Conservation (phyloP, 1,140 invertebrate genomes). For the Agraylea sexmaculata region DNA sequence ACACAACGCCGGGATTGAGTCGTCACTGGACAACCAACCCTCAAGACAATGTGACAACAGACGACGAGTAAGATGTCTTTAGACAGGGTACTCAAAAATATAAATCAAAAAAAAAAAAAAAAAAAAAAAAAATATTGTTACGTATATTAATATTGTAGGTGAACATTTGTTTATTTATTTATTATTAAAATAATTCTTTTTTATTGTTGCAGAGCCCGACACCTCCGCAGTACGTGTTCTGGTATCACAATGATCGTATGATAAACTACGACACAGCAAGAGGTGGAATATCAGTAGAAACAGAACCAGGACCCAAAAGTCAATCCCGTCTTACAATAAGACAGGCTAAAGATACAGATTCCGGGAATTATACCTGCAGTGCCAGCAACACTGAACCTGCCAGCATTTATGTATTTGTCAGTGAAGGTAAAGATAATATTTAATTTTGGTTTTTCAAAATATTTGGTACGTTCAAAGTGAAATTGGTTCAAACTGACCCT, state of each 20-base stretch:
- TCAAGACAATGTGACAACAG: too few species aligned
- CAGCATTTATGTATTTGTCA: constrained; percentile 80
- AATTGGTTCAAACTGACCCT: too few species aligned
- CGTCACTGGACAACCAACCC: too few species aligned
- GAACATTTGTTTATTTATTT: not conserved
- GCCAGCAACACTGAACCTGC: constrained; percentile 81
- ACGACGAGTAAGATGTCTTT: too few species aligned
- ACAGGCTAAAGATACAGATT: constrained; percentile 72
- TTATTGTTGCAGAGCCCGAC: constrained; percentile 61
- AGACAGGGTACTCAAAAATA: too few species aligned
- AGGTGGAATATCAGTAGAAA: constrained; percentile 74
- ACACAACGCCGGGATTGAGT: too few species aligned
- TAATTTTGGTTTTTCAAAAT: too few species aligned
- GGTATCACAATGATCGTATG: constrained; percentile 86
- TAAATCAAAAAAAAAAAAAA: too few species aligned
- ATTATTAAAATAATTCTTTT: too few species aligned
- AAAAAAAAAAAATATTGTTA: too few species aligned
- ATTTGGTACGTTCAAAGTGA: too few species aligned
- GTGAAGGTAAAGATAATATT: too few species aligned
- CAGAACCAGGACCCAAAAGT: constrained; percentile 68
- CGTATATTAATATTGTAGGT: not conserved
- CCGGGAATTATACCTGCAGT: constrained; percentile 84
- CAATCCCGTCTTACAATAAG: constrained; percentile 72
- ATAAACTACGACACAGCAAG: constrained; percentile 82
- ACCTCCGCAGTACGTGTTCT: constrained; percentile 81